Evolutionary conservation across 1,140 invertebrate species (phyloP).

Genomic region (Drosophila navojoa): DNA sequence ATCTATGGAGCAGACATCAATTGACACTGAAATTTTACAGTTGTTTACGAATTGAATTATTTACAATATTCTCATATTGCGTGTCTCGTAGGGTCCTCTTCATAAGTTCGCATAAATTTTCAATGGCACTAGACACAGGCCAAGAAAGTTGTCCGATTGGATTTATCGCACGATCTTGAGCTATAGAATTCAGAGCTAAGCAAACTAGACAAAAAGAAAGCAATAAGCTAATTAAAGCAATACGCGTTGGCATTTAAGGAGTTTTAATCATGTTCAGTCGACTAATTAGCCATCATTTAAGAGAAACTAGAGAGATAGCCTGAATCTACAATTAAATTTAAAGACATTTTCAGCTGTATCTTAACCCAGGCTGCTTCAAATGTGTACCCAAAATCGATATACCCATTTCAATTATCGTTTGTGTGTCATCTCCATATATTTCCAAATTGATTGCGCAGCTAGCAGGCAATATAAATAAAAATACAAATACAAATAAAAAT

Average conservation of each 20-base stretch:
- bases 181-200: constrained; percentile 18
- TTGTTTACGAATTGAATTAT: no score
- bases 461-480: constrained; percentile 30
- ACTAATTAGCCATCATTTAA: neutral
- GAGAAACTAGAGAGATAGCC: no score
- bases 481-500: constrained; percentile 22
- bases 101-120: no score
- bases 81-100: no score
- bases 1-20: no score
- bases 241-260: constrained; percentile 30
- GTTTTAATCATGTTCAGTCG: neutral
- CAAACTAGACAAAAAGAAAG: constrained; percentile 40
- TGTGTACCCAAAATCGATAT: neutral
- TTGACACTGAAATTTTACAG: no score
- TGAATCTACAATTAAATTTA: no score
- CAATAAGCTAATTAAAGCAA: constrained; percentile 42
- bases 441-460: constrained; percentile 31
- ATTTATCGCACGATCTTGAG: constrained; percentile 67
- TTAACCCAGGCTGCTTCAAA: neutral
- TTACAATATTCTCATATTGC: no score
- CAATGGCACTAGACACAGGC: no score
- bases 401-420: neutral
- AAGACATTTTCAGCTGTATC: no score
- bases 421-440: constrained; percentile 1
- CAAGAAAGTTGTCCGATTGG: constrained; percentile 42